Conservation (phyloP, 2,797 vertebrate genomes). For the Mus minutoides region DNA sequence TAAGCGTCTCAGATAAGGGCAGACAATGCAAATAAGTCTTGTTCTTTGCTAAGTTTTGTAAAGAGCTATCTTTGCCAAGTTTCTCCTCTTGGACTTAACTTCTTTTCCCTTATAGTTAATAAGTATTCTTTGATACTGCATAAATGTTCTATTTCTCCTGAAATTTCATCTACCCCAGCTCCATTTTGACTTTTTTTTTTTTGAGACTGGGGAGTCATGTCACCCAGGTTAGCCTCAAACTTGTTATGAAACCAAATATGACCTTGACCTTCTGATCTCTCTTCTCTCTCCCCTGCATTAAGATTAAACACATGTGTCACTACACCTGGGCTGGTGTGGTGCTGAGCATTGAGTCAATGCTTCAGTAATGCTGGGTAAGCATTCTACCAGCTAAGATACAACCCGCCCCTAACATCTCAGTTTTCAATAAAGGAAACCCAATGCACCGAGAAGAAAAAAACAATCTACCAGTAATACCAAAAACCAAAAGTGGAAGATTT, state of each 20-base stretch:
- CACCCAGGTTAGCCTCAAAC: not conserved
- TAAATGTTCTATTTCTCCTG: slow-evolving; percentile 20
- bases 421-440: slow-evolving; percentile 21
- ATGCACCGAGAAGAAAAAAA: not conserved
- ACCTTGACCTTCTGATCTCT: not conserved
- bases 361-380: not conserved
- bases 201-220: not conserved
- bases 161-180: not conserved
- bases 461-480: not conserved
- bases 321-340: no score
- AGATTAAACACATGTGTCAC: not conserved
- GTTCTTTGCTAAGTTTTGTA: not conserved
- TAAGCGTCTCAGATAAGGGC: no score
- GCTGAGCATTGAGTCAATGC: not conserved
- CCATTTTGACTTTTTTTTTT: not conserved
- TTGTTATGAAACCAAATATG: not conserved
- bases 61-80: not conserved
- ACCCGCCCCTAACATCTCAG: not conserved
- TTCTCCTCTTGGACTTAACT: not conserved
- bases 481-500: not conserved
- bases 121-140: slow-evolving; percentile 25
- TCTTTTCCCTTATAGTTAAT: not conserved
- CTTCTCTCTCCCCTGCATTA: not conserved
- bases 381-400: not conserved
- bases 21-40: not conserved